Conservation (phyloP, 2,113 vertebrate species). For the Tetraodon nigroviridis region DNA sequence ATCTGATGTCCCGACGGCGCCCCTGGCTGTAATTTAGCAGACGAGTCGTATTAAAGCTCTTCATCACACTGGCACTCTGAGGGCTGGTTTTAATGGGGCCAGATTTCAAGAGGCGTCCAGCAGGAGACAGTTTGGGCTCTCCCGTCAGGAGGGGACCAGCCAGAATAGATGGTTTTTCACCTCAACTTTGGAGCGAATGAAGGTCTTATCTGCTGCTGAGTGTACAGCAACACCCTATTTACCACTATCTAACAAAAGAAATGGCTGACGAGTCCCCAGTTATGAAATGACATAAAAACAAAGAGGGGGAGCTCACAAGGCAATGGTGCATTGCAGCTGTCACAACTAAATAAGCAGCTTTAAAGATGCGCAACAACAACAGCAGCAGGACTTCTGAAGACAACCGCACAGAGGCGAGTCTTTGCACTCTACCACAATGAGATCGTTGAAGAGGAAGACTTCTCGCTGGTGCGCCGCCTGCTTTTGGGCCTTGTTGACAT, state of each 20-base stretch:
- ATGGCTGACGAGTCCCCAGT: constrained; percentile 20
- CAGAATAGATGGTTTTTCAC: constrained; percentile 5
- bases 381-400: no score
- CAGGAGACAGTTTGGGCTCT: background rate
- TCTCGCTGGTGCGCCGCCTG: constrained; percentile 97
- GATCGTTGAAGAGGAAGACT: constrained; percentile 98
- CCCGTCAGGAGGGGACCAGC: background rate
- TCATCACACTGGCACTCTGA: constrained; percentile 48
- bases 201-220: constrained; percentile 34
- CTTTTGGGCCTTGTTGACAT: constrained; percentile 95
- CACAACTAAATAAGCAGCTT: constrained; percentile 47
- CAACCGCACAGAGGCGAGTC: background rate
- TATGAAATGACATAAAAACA: constrained; percentile 39
- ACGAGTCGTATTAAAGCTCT: constrained; percentile 45
- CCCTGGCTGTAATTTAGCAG: constrained; percentile 37
- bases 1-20: constrained; percentile 21
- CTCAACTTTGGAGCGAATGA: constrained; percentile 41
- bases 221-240: constrained; percentile 15
- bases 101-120: constrained; percentile 18
- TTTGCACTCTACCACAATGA: constrained; percentile 83
- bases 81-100: constrained; percentile 3
- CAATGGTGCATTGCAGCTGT: constrained; percentile 51
- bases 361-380: constrained; percentile 9
- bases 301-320: constrained; percentile 13
- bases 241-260: constrained; percentile 35